phyloP scores from a whole-genome alignment of 2,888 invertebrate genomes.

The Drosophila barbarae region DNA sequence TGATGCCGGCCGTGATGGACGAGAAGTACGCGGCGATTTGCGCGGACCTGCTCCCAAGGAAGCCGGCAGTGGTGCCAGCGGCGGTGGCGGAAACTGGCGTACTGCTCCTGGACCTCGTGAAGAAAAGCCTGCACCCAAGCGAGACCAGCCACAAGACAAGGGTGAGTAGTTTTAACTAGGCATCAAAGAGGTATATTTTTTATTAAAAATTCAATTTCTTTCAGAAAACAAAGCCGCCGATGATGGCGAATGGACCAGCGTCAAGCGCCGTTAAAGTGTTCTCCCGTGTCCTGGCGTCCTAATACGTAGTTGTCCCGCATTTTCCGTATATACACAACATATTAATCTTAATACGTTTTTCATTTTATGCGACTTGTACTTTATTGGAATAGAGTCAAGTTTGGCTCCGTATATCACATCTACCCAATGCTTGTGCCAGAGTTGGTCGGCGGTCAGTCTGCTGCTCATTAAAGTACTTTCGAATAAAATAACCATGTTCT shows the following conservation, averaged over 20 bases:
- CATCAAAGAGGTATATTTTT: not conserved
- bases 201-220: slow-evolving; percentile 36
- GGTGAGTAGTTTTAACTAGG: slow-evolving; percentile 47
- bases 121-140: slow-evolving; percentile 73
- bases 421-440: slow-evolving; percentile 37
- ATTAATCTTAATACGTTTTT: slow-evolving; percentile 40
- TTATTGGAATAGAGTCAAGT: slow-evolving; percentile 16
- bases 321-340: slow-evolving; percentile 46
- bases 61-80: slow-evolving; percentile 40
- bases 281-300: slow-evolving; percentile 5
- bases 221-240: slow-evolving; percentile 81
- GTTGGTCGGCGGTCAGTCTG: slow-evolving; percentile 2
- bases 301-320: slow-evolving; percentile 44
- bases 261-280: slow-evolving; percentile 80
- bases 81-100: slow-evolving; percentile 76
- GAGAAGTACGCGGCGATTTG: slow-evolving; percentile 58
- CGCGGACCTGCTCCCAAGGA: slow-evolving; percentile 46
- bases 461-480: slow-evolving; percentile 18
- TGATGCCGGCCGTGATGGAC: slow-evolving; percentile 45
- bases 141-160: slow-evolving; percentile 71
- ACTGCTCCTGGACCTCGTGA: slow-evolving; percentile 71
- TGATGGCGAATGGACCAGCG: slow-evolving; percentile 83
- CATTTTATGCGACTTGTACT: slow-evolving; percentile 46
- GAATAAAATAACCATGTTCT: slow-evolving; percentile 37
- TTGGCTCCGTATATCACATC: slow-evolving; percentile 19